Evolutionary conservation across 2,113 vertebrate species (phyloP), one percentile per base, ranked within the genome.

Genomic region (Marmota monax): DNA sequence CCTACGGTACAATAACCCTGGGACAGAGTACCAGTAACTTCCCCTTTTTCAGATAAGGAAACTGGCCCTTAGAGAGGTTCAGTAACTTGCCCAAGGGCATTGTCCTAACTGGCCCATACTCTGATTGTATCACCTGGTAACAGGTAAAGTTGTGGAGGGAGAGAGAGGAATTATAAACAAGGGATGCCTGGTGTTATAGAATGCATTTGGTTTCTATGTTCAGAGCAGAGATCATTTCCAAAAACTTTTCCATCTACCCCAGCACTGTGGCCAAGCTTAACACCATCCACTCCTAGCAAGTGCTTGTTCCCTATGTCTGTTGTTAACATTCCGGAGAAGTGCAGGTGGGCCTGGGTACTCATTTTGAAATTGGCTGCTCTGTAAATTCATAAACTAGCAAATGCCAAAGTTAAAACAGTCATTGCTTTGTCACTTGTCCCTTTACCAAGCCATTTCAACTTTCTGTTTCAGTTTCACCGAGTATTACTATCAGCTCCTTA

Each of bases 331-430:
- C 58, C 37, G 4, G 53, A 76, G 27, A 16, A 42, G 22, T 1
- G 1, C 0, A 0, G 12, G 20, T 34, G 29, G 34, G 8, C 34
- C 16, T 20, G 20, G 11, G 32, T 0, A 0, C 29, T 73, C 76
- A 42, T 56, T 74, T 23, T 2, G 2, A 39, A 23, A 77, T 37
- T 29, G 32, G 29, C 27, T 84, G 32, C 42, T 25, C 51, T 42
- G 1, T 76, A 73, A 48, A 51, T 17, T 69, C 63, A 84, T 32
- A 32, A 87, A 79, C 48, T 37, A 58, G 2, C 69, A 90, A 85
- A 73, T 79, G 80, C 34, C 53, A 7, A 9, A 53, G 25, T 16
- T 74, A 48, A 39, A 88, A 56, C 69, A 95, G 27, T 7, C 29
- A n/a, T 42, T 58, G 4, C n/a, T 53, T 42, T 8, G 20, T 73